These are phyloP conservation scores for Galbula dea DNA, from an alignment of 2,113 vertebrate species.

Conservation along the genomic window DNA sequence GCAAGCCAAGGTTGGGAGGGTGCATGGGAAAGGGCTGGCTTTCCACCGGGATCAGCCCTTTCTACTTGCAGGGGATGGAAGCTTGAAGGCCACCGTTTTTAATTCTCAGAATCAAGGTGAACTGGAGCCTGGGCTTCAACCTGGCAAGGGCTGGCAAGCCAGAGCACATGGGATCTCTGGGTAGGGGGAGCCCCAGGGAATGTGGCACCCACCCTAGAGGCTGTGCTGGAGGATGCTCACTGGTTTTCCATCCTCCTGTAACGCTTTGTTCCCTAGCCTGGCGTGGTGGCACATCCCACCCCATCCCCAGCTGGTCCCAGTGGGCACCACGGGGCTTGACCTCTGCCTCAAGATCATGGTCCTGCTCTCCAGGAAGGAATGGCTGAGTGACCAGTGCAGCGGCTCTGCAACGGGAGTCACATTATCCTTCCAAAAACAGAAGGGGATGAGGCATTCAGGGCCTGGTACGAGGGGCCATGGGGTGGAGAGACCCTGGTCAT, in stretches of 20 bases:
- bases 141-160: background rate
- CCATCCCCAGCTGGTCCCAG: accelerated
- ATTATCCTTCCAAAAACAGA: background rate
- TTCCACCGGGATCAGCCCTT: background rate
- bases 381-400: background rate
- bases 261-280: background rate
- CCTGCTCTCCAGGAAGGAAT: slow-evolving; percentile 38
- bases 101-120: background rate
- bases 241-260: background rate
- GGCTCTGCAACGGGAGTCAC: accelerated
- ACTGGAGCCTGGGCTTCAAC: background rate
- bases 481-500: too few species aligned
- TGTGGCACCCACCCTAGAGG: background rate
- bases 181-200: background rate
- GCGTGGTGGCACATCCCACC: background rate
- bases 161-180: accelerated
- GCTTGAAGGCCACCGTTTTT: background rate
- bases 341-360: slow-evolving; percentile 48
- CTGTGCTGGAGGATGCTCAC: background rate
- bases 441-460: background rate
- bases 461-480: accelerated
- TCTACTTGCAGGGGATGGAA: background rate
- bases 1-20: background rate
- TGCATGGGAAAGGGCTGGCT: accelerated
- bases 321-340: background rate